A percentile compares a stretch with the other conserved stretches of the same genome.
These are phyloP conservation scores for Xyrauchen texanus DNA, from an alignment of 2,113 vertebrate species.

Conservation along the genomic window DNA sequence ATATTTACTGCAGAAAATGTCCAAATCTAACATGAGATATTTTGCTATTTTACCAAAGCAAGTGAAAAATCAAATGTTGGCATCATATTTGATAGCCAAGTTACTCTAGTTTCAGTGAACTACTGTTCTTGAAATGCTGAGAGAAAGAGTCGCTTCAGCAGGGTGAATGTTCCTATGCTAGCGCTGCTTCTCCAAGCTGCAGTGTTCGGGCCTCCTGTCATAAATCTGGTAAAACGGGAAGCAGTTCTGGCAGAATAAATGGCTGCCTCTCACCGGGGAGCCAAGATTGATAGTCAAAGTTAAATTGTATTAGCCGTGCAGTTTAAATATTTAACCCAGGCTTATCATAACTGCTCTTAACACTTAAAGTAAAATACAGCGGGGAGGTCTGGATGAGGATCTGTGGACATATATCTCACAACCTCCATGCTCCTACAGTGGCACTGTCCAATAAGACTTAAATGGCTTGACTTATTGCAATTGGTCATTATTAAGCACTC, in stretches of 20 bases:
- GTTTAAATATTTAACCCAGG: constrained; percentile 90
- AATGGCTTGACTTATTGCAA: constrained; percentile 22
- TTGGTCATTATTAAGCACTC: constrained; percentile 15
- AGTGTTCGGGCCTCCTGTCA: constrained; percentile 50
- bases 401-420: constrained; percentile 36
- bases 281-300: constrained; percentile 86
- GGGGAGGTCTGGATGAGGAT: constrained; percentile 53
- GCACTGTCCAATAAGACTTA: constrained; percentile 18
- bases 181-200: constrained; percentile 24
- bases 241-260: constrained; percentile 77
- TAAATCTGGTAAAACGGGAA: constrained; percentile 85
- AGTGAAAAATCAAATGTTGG: background rate
- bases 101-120: background rate
- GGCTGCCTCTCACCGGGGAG: constrained; percentile 74
- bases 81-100: background rate
- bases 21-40: background rate
- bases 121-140: background rate
- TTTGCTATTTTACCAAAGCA: background rate
- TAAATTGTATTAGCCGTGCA: constrained; percentile 84
- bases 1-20: background rate
- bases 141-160: background rate
- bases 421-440: background rate
- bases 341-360: constrained; percentile 92
- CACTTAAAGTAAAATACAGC: constrained; percentile 81
- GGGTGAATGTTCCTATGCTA: background rate